Conservation (phyloP, 2,797 vertebrate genomes). For the Philypnodon macrostomus region DNA sequence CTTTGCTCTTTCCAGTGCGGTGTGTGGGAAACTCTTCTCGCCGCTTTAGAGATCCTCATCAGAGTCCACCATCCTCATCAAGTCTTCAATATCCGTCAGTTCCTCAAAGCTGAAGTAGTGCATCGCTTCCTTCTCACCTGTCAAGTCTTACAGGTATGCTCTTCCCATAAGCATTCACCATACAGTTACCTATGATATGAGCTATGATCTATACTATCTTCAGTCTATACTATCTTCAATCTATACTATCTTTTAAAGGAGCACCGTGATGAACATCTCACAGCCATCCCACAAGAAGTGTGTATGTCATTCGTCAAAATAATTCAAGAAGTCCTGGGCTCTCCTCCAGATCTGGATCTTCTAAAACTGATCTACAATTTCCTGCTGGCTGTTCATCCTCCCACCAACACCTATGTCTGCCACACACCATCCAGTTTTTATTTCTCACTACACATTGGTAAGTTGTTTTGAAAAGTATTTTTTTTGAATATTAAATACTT, state of each 20-base stretch:
- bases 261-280: constrained; percentile 89
- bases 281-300: constrained; percentile 88
- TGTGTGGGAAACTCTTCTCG: constrained; percentile 91
- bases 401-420: constrained; percentile 97
- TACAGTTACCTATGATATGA: too few species aligned
- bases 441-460: constrained; percentile 94
- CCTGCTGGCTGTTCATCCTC: constrained; percentile 94
- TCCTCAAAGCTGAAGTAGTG: constrained; percentile 89
- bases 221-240: neutral
- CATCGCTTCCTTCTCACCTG: constrained; percentile 93
- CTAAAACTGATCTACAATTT: constrained; percentile 92
- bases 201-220: neutral
- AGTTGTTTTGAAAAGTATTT: neutral
- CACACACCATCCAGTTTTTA: constrained; percentile 97
- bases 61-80: constrained; percentile 90
- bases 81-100: constrained; percentile 91
- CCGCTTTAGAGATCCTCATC: constrained; percentile 91
- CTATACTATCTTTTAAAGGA: constrained; percentile 79
- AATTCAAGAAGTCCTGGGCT: constrained; percentile 97
- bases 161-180: neutral
- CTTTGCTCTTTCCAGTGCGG: constrained; percentile 76
- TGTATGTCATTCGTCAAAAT: constrained; percentile 96
- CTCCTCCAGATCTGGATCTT: constrained; percentile 92
- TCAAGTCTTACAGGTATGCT: constrained; percentile 91
- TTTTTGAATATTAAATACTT: neutral